These are phyloP conservation scores for Agrotis ipsilon DNA, from an alignment of 2,888 invertebrate species.

Conservation along the genomic window DNA sequence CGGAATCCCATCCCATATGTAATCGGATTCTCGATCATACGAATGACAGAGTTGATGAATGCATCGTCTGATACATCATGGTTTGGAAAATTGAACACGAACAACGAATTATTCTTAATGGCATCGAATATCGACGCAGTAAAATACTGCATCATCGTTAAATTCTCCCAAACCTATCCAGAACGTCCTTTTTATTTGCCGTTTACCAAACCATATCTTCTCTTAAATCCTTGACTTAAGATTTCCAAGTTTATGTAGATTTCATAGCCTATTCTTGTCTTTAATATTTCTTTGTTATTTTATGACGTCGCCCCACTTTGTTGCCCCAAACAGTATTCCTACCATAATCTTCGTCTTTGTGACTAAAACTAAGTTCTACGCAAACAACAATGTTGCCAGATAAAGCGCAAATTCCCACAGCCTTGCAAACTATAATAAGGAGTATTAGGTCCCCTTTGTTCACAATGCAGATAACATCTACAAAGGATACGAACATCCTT, in stretches of 20 bases:
- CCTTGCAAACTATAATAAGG: conserved; percentile 35
- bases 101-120: conserved; percentile 9
- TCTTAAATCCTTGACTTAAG: neutral
- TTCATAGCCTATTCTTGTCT: conserved; percentile 1
- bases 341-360: conserved; percentile 26
- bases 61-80: conserved; percentile 11
- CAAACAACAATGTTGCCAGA: conserved; percentile 41
- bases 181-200: neutral
- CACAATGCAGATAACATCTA: conserved; percentile 44
- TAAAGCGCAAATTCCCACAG: conserved; percentile 53
- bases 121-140: neutral
- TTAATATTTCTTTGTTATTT: conserved; percentile 31
- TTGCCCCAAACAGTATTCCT: conserved; percentile 16
- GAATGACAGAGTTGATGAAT: conserved; percentile 37
- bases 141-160: neutral
- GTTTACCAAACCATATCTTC: neutral
- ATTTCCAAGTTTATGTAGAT: neutral
- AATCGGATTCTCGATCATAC: conserved; percentile 34
- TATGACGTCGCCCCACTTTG: conserved; percentile 16
- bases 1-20: conserved; percentile 20
- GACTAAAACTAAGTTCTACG: conserved; percentile 27
- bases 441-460: conserved; percentile 48
- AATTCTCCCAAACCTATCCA: neutral
- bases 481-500: conserved; percentile 52
- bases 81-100: conserved; percentile 23